These are phyloP conservation scores for Athene cunicularia DNA, from an alignment of 2,113 vertebrate genomes.

Conservation along the genomic window DNA sequence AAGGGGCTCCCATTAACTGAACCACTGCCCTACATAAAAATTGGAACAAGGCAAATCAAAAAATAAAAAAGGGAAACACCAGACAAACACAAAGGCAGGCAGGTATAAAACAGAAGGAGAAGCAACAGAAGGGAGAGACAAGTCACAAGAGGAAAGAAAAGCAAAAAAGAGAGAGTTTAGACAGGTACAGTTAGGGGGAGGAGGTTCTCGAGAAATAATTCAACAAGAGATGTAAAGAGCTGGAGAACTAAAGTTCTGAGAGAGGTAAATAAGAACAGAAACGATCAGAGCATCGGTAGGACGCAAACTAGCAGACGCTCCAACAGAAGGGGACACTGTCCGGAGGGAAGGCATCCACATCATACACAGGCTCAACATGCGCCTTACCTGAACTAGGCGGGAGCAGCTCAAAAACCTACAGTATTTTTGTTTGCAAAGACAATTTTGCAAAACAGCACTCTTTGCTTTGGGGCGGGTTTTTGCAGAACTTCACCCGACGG, in stretches of 20 bases:
- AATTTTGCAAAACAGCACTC: neutral
- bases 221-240: constrained; percentile 24
- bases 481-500: neutral
- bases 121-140: constrained; percentile 28
- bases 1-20: constrained; percentile 89
- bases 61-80: constrained; percentile 74
- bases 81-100: constrained; percentile 59
- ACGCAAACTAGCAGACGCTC: constrained; percentile 40
- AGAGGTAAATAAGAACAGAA: constrained; percentile 24
- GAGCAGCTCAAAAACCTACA: neutral
- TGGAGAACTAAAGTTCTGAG: neutral
- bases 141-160: constrained; percentile 55
- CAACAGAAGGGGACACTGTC: constrained; percentile 17
- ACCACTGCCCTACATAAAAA: constrained; percentile 93
- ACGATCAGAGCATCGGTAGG: constrained; percentile 2
- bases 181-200: constrained; percentile 30
- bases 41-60: constrained; percentile 88
- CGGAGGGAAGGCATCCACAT: constrained; percentile 24
- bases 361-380: constrained; percentile 11
- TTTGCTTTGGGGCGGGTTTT: neutral
- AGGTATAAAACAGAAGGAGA: constrained; percentile 53
- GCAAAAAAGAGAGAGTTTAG: constrained; percentile 70
- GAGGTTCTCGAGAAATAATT: constrained; percentile 31
- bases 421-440: neutral
- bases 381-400: constrained; percentile 35